These are phyloP conservation scores for Hippocampus zosterae DNA, from an alignment of 2,113 vertebrate genomes.

Conservation along the genomic window DNA sequence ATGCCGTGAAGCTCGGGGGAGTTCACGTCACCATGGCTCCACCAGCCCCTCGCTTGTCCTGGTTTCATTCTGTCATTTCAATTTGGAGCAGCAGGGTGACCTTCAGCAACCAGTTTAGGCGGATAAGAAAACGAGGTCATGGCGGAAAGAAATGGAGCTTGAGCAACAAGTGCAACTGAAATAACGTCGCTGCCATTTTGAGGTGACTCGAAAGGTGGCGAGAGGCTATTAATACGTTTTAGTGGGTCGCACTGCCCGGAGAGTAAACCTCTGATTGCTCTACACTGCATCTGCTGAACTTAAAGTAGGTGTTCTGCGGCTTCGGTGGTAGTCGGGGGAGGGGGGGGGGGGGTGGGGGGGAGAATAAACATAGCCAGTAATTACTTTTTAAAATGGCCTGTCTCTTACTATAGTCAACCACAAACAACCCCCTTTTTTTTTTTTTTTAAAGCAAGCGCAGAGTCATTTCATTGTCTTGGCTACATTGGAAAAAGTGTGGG, in stretches of 20 bases:
- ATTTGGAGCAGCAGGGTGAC: constrained; percentile 68
- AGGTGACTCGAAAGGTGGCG: constrained; percentile 48
- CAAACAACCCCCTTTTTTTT: background rate
- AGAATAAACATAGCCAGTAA: constrained; percentile 10
- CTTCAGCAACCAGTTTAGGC: constrained; percentile 64
- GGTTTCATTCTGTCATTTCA: constrained; percentile 65
- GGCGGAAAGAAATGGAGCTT: constrained; percentile 46
- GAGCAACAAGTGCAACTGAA: constrained; percentile 53
- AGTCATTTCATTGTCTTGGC: background rate
- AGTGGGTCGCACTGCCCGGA: constrained; percentile 60
- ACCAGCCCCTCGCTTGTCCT: constrained; percentile 52
- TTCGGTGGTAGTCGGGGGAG: background rate
- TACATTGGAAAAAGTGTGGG: background rate
- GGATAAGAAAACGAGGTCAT: constrained; percentile 42
- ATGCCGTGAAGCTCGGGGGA: constrained; percentile 18
- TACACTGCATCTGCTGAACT: constrained; percentile 20
- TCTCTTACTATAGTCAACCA: background rate
- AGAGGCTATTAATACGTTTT: constrained; percentile 64
- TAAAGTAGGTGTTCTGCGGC: constrained; percentile 25
- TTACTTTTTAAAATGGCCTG: constrained; percentile 5
- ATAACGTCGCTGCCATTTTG: constrained; percentile 56
- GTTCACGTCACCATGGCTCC: constrained; percentile 54
- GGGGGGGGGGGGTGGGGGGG: background rate
- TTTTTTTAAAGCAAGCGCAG: background rate
- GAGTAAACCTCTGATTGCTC: constrained; percentile 26